Base-by-base conservation (phyloP, 2,113 vertebrate species). In the Eudyptes chrysolophus region DNA sequence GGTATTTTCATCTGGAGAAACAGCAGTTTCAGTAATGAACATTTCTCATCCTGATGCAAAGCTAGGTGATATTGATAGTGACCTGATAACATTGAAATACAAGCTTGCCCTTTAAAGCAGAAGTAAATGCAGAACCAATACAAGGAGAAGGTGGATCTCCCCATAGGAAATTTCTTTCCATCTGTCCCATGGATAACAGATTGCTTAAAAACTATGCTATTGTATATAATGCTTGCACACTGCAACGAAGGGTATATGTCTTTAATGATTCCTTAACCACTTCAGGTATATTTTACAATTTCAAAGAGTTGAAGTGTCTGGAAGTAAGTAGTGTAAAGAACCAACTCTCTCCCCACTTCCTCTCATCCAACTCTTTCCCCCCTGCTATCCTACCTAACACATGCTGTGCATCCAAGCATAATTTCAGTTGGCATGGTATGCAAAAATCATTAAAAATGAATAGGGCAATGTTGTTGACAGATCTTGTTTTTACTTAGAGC, bases 1-100 rank as follows among this genome's bases (percentile, higher is more conserved):
- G 12, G 11, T 27, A 27, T 93, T 96, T 96, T 96, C 87, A 89
- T 97, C 92, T 95, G 75, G 66, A 81, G 70, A 93, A 87, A 42
- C 58, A 75, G 36, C 52, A 58, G 11, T 86, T 97, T 84, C 54
- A 7, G 0, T 96, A 97, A 96, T 88, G 49, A 97, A 85, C 58
- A 18, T 85, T 87, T 84, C 70, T 70, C 68, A 74, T 80, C 64
- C 46, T 69, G 57, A 65, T 80, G 57, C 68, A 87, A 85, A 96
- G 40, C 15, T 93, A 48, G 38, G 27, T 92, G 90, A 75, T n/a
- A 70, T 51, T 27, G 26, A 42, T 64, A 83, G 58, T 83, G 80
- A 95, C 58, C 57, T 84, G 36, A 68, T 75, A 87, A 48, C 36
- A 24, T 7, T 46, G 84, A 91, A 92, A 68, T 70, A 78, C 64